Evolutionary conservation across 2,797 vertebrate species (phyloP).

Genomic region (Xenopus petersii): DNA sequence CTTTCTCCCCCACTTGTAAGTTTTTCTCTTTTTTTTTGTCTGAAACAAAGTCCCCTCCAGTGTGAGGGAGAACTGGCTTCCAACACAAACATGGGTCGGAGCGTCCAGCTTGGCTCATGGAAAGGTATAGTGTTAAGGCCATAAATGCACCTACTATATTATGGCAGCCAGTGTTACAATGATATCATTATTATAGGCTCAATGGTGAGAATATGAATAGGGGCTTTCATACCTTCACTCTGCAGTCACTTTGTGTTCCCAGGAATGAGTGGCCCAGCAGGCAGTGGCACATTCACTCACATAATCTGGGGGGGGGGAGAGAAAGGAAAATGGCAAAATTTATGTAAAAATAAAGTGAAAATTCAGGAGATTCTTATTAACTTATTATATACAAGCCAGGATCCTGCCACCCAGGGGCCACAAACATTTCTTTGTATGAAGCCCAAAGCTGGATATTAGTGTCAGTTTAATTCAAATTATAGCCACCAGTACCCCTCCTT

Average conservation of each 20-base stretch:
- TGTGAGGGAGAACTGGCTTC: neutral
- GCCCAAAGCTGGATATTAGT: no score
- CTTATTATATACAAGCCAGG: no score
- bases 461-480: no score
- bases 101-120: neutral
- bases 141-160: conserved; percentile 57
- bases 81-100: conserved; percentile 10
- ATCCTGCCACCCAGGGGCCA: no score
- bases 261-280: neutral
- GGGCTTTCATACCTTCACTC: conserved; percentile 53
- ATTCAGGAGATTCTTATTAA: no score
- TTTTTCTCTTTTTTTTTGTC: neutral
- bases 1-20: neutral
- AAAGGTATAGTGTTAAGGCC: conserved; percentile 52
- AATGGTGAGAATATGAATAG: conserved; percentile 57
- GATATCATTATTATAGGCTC: conserved; percentile 45
- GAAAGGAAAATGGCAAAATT: no score
- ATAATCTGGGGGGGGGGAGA: conserved; percentile 30
- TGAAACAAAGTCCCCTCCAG: conserved; percentile 1
- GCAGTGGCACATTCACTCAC: no score
- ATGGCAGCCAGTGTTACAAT: conserved; percentile 2
- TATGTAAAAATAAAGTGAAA: no score
- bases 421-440: no score
- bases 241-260: conserved; percentile 52
- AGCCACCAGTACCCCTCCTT: neutral